Base-by-base conservation (phyloP, 37 sponge, comb jelly and placozoan genomes). In the Cliona cf. orientalis region DNA sequence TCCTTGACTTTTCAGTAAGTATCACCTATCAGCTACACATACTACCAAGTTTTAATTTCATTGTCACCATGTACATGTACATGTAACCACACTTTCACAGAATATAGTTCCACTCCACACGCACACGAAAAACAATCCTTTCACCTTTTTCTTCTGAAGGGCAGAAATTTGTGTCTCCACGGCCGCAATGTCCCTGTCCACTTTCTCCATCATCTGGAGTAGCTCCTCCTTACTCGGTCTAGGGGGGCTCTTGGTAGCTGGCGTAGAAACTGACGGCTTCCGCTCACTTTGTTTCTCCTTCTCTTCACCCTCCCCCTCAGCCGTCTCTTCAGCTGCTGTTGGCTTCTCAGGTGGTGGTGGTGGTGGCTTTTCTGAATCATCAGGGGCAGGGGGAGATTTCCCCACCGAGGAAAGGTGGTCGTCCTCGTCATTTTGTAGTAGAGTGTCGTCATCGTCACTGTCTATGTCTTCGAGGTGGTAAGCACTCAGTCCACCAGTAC, bases 391-490 rank as follows among this genome's bases (percentile, higher is more conserved):
- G 17, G n/a, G 14, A 25, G 64, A 34, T 44, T 9, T 29, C 7
- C 32, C 40, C 42, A n/a, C n/a, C n/a, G n/a, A n/a, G 17, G 68
- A 41, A 31, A 62, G n/a, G n/a, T 69, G 60, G 6, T 62, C 43
- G 1, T 76, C 84, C 3, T 82, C 83, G 35, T 71, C 73, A 14
- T 42, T 66, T 58, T 35, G 39, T 21, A 62, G 31, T 19, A 75
- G 39, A 21, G 56, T 38, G 75, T 77, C 62, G 69, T 71, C 91
- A 31, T 93, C 93, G 31, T 93, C 93, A 76, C 93, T 93, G 61
- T 85, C 90, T 65, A 93, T 93, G 44, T 93, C 93, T 42, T 88
- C 85, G 72, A 88, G 53, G 69, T 79, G 67, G 67, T 82, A 88
- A 28, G 89, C 83, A 82, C 83, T 82, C 35, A 88, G 75, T 28